Conservation (phyloP, 2,113 vertebrate species). For the Chaetodon trifascialis region DNA sequence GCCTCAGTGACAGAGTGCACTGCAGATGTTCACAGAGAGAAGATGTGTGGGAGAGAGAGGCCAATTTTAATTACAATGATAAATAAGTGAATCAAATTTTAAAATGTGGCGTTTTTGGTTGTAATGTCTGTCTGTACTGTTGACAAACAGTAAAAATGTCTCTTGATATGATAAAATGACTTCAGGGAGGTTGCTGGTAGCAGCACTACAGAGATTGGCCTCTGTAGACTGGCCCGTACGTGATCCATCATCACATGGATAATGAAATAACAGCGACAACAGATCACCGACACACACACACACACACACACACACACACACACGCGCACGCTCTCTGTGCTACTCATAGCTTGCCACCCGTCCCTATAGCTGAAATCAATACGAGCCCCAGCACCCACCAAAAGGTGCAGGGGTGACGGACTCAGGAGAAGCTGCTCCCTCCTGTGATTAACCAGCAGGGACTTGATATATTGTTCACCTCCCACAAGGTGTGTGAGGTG, state of each 20-base stretch:
- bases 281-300: slow-evolving; percentile 26
- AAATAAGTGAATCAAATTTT: background rate
- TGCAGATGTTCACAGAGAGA: too few relatives aligned
- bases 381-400: slow-evolving; percentile 11
- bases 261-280: slow-evolving; percentile 60
- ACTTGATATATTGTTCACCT: slow-evolving; percentile 30
- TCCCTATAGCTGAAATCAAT: slow-evolving; percentile 52
- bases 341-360: slow-evolving; percentile 18
- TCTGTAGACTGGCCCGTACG: slow-evolving; percentile 24
- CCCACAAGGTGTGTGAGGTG: slow-evolving; percentile 25
- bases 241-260: slow-evolving; percentile 61
- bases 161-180: background rate
- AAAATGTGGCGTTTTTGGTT: background rate
- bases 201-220: slow-evolving; percentile 20
- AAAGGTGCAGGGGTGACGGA: slow-evolving; percentile 11
- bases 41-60: too few relatives aligned
- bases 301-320: background rate
- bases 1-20: too few relatives aligned
- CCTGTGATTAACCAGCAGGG: slow-evolving; percentile 46
- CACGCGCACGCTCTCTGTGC: background rate
- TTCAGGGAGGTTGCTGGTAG: background rate
- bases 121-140: background rate
- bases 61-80: too few relatives aligned
- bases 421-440: slow-evolving; percentile 11
- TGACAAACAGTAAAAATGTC: slow-evolving; percentile 20